A percentile compares a stretch with the other conserved stretches of the same genome.
phyloP scores from a whole-genome alignment of 2,797 vertebrate genomes.

The Rhadinocentrus ornatus region DNA sequence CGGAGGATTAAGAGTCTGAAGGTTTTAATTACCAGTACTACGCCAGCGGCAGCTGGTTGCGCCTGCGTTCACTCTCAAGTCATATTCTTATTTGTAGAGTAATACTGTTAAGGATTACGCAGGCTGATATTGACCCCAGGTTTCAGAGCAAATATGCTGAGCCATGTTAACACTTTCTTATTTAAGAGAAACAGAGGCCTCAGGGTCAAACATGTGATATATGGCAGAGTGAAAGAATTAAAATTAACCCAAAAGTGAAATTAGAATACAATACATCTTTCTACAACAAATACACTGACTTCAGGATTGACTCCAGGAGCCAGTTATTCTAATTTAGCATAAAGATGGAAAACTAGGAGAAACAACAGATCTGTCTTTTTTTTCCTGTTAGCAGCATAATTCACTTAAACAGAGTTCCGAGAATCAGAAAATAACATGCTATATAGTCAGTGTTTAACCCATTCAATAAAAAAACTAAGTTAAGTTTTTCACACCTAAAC shows the following conservation, averaged over 20 bases:
- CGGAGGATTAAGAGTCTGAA: no score
- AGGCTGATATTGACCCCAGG: background rate
- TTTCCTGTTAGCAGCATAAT: background rate
- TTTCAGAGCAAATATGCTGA: background rate
- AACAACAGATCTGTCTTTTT: background rate
- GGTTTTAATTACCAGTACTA: no score
- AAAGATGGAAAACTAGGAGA: background rate
- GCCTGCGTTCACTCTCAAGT: no score
- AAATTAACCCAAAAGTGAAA: background rate
- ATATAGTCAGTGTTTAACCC: background rate
- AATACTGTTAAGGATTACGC: background rate
- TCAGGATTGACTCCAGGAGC: no score
- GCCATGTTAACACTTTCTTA: background rate
- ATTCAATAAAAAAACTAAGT: background rate
- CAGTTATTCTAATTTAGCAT: background rate
- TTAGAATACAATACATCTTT: background rate
- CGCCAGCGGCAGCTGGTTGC: no score
- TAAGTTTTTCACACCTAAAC: background rate
- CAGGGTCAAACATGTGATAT: background rate
- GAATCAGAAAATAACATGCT: background rate
- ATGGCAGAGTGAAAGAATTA: background rate
- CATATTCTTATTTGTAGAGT: background rate
- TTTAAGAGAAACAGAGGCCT: background rate
- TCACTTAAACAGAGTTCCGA: background rate
- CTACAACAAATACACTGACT: no score